Base-by-base conservation (phyloP, 2,113 vertebrate species). In the Gallinago undulata region DNA sequence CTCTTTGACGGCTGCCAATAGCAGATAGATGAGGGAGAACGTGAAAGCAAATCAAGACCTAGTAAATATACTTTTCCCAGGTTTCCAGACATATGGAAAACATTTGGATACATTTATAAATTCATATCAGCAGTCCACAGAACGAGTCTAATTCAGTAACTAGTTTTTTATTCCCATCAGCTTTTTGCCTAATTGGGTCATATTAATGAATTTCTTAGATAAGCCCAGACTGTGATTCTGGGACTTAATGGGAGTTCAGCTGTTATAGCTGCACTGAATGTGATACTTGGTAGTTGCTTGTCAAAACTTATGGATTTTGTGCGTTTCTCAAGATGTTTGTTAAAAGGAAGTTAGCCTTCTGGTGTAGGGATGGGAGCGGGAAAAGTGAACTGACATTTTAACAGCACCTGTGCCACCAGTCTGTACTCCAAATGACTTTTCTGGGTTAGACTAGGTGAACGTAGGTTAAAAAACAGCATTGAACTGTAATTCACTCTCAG, bases 401-500 rank as follows among this genome's bases (percentile, higher is more conserved):
- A 33, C 4, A 31, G 60, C n/a, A 67, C 43, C 68, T 53, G 45
- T 59, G 79, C 47, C n/a, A 25, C 25, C 47, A 22, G 19, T 35
- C 47, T 68, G 27, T 18, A 33, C 19, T 23, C 22, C 0, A 0
- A 16, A 27, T 39, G 35, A 70, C 16, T 76, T 91, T 51, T 87
- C 18, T 78, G 57, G 6, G 18, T 80, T 80, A 43, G 35, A 60
- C 25, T 43, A 35, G 21, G 30, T 79, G 33, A 59, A 67, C 0
- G 3, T 33, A 33, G 21, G 62, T 75, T 60, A 39, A 60, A 68
- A 87, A 15, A 7, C 57, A 41, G 10, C 45, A 33, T 41, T 57
- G 19, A 11, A 67, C 39, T 0, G 0, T 47, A 37, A 39, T 78
- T 89, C 28, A 14, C 13, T 63, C 28, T n/a, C 19, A 24, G 30